Percentiles rank a stretch among this genome's conserved stretches.
Evolutionary conservation across 2,797 vertebrate species (phyloP).

Genomic region (Epinephelus malabaricus): DNA sequence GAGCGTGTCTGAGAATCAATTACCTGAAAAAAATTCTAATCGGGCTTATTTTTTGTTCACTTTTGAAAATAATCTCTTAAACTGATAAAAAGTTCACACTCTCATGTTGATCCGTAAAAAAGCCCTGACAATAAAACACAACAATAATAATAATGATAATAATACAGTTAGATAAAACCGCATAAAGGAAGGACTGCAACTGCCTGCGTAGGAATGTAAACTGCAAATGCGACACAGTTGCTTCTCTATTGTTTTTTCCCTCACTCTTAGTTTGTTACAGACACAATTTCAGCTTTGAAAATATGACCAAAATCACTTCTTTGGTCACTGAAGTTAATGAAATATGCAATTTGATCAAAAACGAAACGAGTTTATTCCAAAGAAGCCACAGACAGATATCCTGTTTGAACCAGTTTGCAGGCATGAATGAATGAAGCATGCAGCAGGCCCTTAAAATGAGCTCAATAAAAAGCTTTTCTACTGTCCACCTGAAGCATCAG

Average conservation of each 20-base stretch:
- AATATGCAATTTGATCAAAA: neutral
- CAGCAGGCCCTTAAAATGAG: neutral
- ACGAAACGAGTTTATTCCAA: rapidly evolving
- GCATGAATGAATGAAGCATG: conserved; percentile 26
- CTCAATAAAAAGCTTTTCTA: neutral
- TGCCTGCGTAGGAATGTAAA: neutral
- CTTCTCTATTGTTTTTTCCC: rapidly evolving
- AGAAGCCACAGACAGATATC: too few species aligned
- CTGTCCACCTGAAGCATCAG: neutral
- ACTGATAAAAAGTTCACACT: neutral
- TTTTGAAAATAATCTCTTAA: neutral
- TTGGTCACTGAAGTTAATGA: neutral
- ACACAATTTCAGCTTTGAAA: neutral
- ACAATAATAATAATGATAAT: too few species aligned
- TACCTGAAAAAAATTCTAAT: neutral
- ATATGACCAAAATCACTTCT: rapidly evolving
- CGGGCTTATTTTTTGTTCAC: neutral
- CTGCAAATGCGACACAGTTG: neutral
- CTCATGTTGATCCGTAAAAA: neutral
- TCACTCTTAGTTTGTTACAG: too few species aligned
- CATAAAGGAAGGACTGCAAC: too few species aligned
- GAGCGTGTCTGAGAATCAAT: neutral
- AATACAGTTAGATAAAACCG: neutral
- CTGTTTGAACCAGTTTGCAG: rapidly evolving
- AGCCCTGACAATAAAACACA: too few species aligned